Conservation (phyloP, 2,888 invertebrate species). For the Clunio marinus region DNA sequence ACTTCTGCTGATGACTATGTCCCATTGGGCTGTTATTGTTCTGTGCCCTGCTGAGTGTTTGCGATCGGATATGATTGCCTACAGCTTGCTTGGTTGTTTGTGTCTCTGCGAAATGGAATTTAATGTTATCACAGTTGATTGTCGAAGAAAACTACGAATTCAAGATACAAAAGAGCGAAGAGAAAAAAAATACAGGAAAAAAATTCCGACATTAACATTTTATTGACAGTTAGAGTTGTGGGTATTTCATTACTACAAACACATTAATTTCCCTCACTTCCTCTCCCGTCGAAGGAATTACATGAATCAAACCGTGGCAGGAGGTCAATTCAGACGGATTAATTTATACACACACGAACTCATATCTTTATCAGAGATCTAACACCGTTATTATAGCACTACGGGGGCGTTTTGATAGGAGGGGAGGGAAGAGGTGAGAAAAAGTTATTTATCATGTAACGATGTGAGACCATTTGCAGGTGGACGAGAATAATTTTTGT, state of each 20-base stretch:
- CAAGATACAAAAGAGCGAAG: neutral
- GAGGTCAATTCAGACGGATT: neutral
- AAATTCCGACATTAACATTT: constrained; percentile 12
- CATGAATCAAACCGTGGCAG: neutral
- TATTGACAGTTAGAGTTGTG: neutral
- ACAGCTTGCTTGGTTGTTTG: constrained; percentile 9
- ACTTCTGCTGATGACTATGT: constrained; percentile 46
- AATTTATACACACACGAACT: constrained; percentile 32
- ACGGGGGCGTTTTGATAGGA: too few species aligned
- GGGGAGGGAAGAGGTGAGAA: constrained; percentile 36
- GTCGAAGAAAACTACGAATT: neutral
- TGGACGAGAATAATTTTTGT: neutral
- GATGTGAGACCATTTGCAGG: neutral
- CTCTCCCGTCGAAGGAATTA: neutral
- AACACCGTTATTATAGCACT: constrained; percentile 3
- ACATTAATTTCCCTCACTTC: neutral
- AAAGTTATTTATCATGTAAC: constrained; percentile 34
- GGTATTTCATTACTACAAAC: neutral
- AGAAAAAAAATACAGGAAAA: too few species aligned
- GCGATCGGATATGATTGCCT: constrained; percentile 35
- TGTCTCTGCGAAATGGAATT: neutral
- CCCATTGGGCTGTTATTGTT: constrained; percentile 37
- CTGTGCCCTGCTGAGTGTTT: constrained; percentile 26
- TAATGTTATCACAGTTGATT: neutral
- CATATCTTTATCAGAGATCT: constrained; percentile 21